Evolutionary conservation across 2,888 invertebrate species (phyloP), one percentile per base, ranked within the genome.

Genomic region (Drosophila neoperkinsi): DNA sequence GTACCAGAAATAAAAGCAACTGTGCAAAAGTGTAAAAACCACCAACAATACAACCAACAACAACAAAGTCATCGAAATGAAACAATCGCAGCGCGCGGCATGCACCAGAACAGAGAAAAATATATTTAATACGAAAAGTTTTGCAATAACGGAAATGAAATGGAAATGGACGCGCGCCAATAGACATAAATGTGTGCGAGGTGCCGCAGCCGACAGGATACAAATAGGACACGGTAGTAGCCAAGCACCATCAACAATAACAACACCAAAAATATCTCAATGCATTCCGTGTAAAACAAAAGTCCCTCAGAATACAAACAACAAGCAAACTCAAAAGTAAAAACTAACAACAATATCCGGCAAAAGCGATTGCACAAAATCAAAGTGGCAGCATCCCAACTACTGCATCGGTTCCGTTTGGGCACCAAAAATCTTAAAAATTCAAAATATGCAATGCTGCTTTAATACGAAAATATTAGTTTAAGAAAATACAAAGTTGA

Each of bases 151-250:
- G 87, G 88, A 88, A 88, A 88, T 87, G 87, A 88, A 88, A 88
- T 88, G 88, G 88, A 88, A 88, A 88, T 88, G 88, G 88, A 87
- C 88, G 87, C 87, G 84, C 89, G 88, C 88, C 88, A 88, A 88
- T 88, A 88, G 88, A 87, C 88, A 85, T 88, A 88, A 88, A 88
- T 82, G 81, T 82, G 77, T 74, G 74, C 64, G 82, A 82, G 81
- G 77, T 81, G 81, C 68, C 72, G 74, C 70, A 58, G 71, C 68
- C 77, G 81, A 83, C 84, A 83, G 85, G 88, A 88, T 85, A 78
- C 88, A 85, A 85, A 85, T 85, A 88, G 85, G 85, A 86, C 88
- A 86, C 86, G 84, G 84, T 77, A 82, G 72, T 79, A 74, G 69
- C 65, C 46, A 63, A 72, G 62, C 74, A 50, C 64, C 70, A 77